Conservation (phyloP, 2,888 invertebrate species). For the Drosophila lutescens region DNA sequence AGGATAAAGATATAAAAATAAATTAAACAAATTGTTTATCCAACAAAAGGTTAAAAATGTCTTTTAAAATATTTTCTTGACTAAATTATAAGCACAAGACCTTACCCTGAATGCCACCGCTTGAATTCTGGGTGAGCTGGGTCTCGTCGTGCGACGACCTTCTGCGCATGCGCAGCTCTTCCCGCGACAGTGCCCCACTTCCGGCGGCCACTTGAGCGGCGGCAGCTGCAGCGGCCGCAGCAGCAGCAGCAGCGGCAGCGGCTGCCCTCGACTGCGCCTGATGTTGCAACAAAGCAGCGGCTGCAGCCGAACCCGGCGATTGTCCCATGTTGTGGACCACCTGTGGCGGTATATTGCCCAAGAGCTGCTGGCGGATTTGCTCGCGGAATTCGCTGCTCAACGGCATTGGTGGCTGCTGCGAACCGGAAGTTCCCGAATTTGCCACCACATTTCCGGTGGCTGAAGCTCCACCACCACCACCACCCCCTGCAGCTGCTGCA, state of each 20-base stretch:
- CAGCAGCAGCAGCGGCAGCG: constrained; percentile 79
- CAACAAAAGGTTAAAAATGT: background rate
- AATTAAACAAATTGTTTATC: background rate
- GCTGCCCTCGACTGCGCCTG: constrained; percentile 83
- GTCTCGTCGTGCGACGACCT: constrained; percentile 85
- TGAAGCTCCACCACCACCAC: constrained; percentile 15
- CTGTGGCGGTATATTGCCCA: constrained; percentile 80
- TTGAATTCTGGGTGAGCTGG: constrained; percentile 80
- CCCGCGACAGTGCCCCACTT: constrained; percentile 80
- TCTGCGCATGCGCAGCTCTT: constrained; percentile 84
- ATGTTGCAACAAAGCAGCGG: constrained; percentile 82
- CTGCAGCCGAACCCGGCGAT: constrained; percentile 82
- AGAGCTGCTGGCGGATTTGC: constrained; percentile 83
- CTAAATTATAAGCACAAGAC: no score
- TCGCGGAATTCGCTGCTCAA: constrained; percentile 83
- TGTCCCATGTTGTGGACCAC: constrained; percentile 81
- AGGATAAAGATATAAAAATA: background rate
- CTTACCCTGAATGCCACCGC: constrained; percentile 82
- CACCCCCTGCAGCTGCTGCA: constrained; percentile 42
- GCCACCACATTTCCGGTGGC: constrained; percentile 19
- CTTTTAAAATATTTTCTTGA: background rate
- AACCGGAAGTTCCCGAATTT: constrained; percentile 43
- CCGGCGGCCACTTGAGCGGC: constrained; percentile 51
- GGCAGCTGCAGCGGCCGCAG: constrained; percentile 52
- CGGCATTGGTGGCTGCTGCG: constrained; percentile 76